Evolutionary conservation across 2,113 vertebrate species (phyloP), one percentile per base, ranked within the genome.

Genomic region (Odocoileus virginianus): DNA sequence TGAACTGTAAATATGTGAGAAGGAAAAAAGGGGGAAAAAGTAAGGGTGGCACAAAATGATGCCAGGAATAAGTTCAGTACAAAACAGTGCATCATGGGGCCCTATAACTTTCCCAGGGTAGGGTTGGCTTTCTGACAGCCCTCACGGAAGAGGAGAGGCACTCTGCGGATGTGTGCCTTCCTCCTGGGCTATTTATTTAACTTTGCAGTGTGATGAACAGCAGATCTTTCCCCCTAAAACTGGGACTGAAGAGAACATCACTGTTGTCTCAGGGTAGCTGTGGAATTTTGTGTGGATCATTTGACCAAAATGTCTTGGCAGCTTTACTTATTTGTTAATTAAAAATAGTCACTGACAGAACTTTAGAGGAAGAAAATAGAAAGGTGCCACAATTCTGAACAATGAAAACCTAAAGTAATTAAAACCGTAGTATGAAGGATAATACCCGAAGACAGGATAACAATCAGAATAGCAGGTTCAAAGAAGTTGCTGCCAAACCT

Each of bases 1-100:
- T 55, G 27, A 94, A 50, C 57, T 84, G 55, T 84, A 85, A 87
- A 64, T 94, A 33, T 6, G 21, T 45, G 50, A 95, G 57, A 89
- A 87, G 43, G 43, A 85, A 43, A 81, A 67, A 71, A 23, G 19
- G n/a, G 11, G 30, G 54, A 91, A 76, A 61, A 84, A 87, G 27
- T 7, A 52, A 33, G 3, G 3, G 13, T 9, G 28, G 0, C 27
- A 84, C 7, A 50, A 85, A 91, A 36, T 64, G 88, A 78, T 86
- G 14, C 16, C 23, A 60, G 30, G 40, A 87, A 11, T 81, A 57
- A 86, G 10, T 57, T 89, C 76, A 28, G 57, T 16, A 76, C 54
- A 76, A 21, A 57, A 55, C 7, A 33, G 52, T 0, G 2, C 10
- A 16, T 2, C 4, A 1, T 19, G 19, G 54, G 36, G 7, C 58